These are phyloP conservation scores for Tangara arthus DNA, from an alignment of 2,797 vertebrate species.

Conservation along the genomic window DNA sequence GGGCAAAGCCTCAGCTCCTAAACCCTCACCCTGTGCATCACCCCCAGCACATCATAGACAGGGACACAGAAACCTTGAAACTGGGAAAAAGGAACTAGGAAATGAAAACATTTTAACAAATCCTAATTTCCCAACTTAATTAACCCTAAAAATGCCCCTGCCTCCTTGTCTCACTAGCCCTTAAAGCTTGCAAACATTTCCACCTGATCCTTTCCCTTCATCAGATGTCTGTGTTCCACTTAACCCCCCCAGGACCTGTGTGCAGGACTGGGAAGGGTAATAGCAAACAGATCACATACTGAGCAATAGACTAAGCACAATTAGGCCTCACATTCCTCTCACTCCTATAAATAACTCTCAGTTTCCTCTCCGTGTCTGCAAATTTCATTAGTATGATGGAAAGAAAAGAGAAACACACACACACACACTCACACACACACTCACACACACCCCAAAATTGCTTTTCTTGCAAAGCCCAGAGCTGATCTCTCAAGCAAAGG, in stretches of 20 bases:
- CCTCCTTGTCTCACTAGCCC: constrained; percentile 5
- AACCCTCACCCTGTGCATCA: neutral
- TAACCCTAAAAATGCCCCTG: neutral
- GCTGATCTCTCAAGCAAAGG: constrained; percentile 54
- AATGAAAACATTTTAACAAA: neutral
- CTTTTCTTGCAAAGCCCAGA: constrained; percentile 54
- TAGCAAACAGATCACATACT: constrained; percentile 83
- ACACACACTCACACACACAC: neutral
- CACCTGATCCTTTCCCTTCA: neutral
- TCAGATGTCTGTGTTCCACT: constrained; percentile 53
- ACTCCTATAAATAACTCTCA: constrained; percentile 90
- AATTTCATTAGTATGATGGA: constrained; percentile 90
- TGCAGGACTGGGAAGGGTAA: constrained; percentile 78
- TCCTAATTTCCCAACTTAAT: neutral
- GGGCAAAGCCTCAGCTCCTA: neutral
- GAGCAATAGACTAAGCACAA: constrained; percentile 90
- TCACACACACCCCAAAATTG: neutral
- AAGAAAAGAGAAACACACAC: constrained; percentile 66
- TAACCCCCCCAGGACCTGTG: constrained; percentile 4
- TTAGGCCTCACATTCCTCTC: constrained; percentile 87
- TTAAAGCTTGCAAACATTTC: neutral
- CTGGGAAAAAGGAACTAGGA: neutral
- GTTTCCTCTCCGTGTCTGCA: constrained; percentile 89
- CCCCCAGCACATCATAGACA: neutral
- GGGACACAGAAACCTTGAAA: neutral